Evolutionary conservation across 1,140 invertebrate genomes (phyloP), one percentile per base, ranked within the genome.

Genomic region (Drosophila nannoptera): DNA sequence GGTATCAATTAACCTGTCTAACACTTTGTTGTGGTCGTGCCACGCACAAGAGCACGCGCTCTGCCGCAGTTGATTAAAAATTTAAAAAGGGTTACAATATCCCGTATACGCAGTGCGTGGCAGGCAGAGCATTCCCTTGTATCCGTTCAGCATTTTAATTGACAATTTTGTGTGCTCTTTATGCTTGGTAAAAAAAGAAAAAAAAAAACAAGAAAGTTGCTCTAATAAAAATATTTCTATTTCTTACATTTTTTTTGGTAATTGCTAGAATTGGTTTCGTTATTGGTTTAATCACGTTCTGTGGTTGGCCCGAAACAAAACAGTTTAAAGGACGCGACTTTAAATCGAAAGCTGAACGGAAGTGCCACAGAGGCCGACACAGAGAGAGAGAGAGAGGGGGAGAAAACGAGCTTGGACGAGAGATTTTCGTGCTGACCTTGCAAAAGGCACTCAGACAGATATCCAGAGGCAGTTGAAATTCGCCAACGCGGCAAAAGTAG

Each of bases 1-100:
- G 43, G 73, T 76, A 84, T 84, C 80, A 83, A 83, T 83, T 84
- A 83, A 76, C 75, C 65, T 78, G 76, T 31, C 80, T 54, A 75
- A 78, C 80, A 84, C 78, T 83, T 84, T 83, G 80, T 69, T 83
- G 78, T 75, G 75, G 78, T 75, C 73, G n/a, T 35, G 53, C 52
- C 45, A 50, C 14, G 29, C 12, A 31, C 35, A 29, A 46, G 55
- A 59, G n/a, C 29, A 58, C 29, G 38, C 60, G 16, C 40, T 11
- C 7, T 14, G 16, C 12, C 16, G 14, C 52, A 58, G 35, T 59
- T 66, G 61, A 43, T 69, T 52, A 71, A 66, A 61, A 56, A 43
- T 40, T 22, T 14, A 33, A 48, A 77, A 45, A 35, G 35, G 35
- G 54, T 14, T 33, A 49, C 22, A 29, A 78, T 43, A 64, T 80